Evolutionary conservation across 1,140 invertebrate genomes (phyloP), one percentile per base, ranked within the genome.

Genomic region (Ditylenchus dipsaci): DNA sequence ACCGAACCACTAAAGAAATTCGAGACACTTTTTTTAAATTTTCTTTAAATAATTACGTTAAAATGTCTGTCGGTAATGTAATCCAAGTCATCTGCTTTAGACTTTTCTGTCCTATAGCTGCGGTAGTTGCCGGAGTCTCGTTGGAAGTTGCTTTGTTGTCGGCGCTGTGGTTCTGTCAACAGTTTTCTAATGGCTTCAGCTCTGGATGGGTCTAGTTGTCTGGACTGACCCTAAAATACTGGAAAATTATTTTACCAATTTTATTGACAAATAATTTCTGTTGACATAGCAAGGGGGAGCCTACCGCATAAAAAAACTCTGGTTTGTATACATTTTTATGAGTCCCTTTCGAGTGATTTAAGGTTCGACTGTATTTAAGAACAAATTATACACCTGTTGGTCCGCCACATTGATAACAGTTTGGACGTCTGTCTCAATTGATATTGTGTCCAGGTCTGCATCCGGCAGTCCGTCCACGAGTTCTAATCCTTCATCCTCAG

Each of bases 151-250:
- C 27, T 21, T 33, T 73, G 68, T 33, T 47, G 23, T 11, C 26
- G 47, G n/a, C 72, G 65, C 23, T 75, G 59, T 3, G 70, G 71
- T 29, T 72, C 71, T 30, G 72, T 73, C 19, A 76, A 23, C 5
- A 76, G n/a, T 29, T 76, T 76, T 1, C 75, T 65, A 5, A 76
- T 63, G 15, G 75, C 75, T 42, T 76, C 75, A 23, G 76, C 67
- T 27, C 71, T 47, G 3, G 71, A 47, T 23, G 15, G 63, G 47
- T 56, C 47, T 45, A 49, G 23, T 30, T 65, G 63, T 19, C 49
- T 19, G 49, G 49, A 53, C 15, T 19, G 49, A 38, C 33, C n/a
- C n/a, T n/a, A n/a, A n/a, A n/a, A n/a, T n/a, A n/a, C n/a, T n/a
- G n/a, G n/a, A n/a, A n/a, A n/a, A n/a, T n/a, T n/a, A n/a, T n/a